Evolutionary conservation across 2,888 invertebrate genomes (phyloP).

Genomic region (Ophioninae sp.): DNA sequence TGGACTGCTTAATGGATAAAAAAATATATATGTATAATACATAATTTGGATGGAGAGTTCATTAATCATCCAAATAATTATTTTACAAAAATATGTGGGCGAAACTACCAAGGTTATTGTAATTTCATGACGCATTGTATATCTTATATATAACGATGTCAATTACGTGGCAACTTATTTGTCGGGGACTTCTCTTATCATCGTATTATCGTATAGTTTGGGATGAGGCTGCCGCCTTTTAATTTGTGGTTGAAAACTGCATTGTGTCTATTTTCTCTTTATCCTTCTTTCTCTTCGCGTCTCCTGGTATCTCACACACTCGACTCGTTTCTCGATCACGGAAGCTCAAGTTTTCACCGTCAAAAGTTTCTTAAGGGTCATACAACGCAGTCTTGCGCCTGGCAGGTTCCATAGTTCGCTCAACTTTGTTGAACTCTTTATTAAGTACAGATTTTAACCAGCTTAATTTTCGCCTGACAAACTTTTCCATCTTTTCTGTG

Average conservation of each 20-base stretch:
- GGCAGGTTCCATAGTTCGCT: conserved; percentile 22
- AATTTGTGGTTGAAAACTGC: neutral
- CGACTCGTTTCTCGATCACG: conserved; percentile 18
- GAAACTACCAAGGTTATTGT: neutral
- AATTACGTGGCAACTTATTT: neutral
- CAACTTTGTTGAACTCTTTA: neutral
- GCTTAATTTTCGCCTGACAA: neutral
- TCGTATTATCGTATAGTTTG: neutral
- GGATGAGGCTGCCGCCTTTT: neutral
- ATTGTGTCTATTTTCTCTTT: neutral
- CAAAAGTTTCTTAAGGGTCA: conserved; percentile 29
- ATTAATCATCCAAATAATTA: neutral
- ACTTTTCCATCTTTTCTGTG: neutral
- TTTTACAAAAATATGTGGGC: neutral
- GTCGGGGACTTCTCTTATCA: neutral
- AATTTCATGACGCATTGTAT: neutral
- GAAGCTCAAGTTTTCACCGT: conserved; percentile 16
- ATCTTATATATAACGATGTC: neutral
- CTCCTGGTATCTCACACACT: conserved; percentile 1
- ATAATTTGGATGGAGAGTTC: neutral
- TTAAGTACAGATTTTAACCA: neutral
- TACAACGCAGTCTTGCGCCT: conserved; percentile 14
- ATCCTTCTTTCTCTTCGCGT: neutral
- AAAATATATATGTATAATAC: neutral
- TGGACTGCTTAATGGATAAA: neutral